Base-by-base conservation (phyloP, 2,113 vertebrate genomes). In the Dromaius novaehollandiae region DNA sequence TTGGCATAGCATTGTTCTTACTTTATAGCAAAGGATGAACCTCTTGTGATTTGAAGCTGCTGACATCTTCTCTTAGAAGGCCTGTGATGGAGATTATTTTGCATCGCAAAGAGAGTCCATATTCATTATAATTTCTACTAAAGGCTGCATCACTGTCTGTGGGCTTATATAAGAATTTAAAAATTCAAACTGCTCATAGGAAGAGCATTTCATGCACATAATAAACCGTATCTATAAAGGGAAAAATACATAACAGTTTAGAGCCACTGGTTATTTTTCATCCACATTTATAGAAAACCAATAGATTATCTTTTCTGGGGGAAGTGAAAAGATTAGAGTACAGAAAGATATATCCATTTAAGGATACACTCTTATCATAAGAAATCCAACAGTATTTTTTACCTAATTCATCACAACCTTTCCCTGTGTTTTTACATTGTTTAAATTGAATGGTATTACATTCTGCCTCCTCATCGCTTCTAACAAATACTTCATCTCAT, bases 41-140 rank as follows among this genome's bases (percentile, higher is more conserved):
- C 86, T 93, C 78, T 84, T 82, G 89, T 93, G 89, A 83, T 92
- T 97, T 95, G 51, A 96, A 93, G 75, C 40, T 89, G 38, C 55
- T 88, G 86, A 95, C 77, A 86, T 53, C 60, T 96, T 96, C 64
- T 91, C 40, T 86, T 80, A 80, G 86, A 28, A 71, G 24, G 26
- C 10, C 17, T 90, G 74, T 86, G n/a, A 91, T 44, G 84, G 38
- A 76, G 38, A 90, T 53, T 74, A 91, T 71, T 86, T 97, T 95
- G 85, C 77, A 95, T 77, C 68, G 94, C 94, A 97, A 95, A 96
- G 36, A 42, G 50, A 74, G 85, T 78, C 76, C 58, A 75, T 51
- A 86, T 64, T 81, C 56, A 66, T 88, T 70, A 77, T 36, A 79
- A 76, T 68, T 90, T 82, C 68, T 81, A 60, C 48, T 79, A 87